phyloP scores from a whole-genome alignment of 92 coral and sea anemone species.

The Palythoa grandiflora region DNA sequence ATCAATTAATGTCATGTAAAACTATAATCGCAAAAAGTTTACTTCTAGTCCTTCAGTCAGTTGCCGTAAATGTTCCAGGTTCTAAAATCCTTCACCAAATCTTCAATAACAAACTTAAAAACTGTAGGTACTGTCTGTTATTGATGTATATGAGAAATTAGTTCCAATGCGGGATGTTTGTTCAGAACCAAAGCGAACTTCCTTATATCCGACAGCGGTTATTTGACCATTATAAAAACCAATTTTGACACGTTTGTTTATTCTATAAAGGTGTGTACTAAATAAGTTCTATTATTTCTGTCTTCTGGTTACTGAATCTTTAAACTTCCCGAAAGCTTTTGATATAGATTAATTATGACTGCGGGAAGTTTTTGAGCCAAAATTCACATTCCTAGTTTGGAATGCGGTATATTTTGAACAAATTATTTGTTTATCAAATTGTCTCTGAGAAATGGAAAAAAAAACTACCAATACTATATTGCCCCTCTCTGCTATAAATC shows the following conservation, averaged over 20 bases:
- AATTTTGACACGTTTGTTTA: constrained; percentile 1
- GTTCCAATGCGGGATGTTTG: not conserved
- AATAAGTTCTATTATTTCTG: not conserved
- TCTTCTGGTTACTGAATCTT: not conserved
- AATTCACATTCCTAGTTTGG: constrained; percentile 28
- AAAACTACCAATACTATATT: constrained; percentile 13
- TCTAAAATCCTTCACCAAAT: too few relatives aligned
- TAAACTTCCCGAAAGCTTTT: constrained; percentile 14
- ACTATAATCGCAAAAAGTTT: too few relatives aligned
- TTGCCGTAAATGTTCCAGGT: too few relatives aligned
- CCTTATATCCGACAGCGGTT: not conserved
- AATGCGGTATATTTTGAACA: constrained; percentile 30
- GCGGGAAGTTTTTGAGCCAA: constrained; percentile 28
- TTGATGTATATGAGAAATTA: too few relatives aligned
- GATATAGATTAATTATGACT: constrained; percentile 44
- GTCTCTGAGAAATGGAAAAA: not conserved
- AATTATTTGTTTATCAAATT: constrained; percentile 42
- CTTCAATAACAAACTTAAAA: too few relatives aligned
- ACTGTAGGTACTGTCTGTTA: too few relatives aligned
- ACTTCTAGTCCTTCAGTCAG: too few relatives aligned
- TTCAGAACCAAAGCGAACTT: not conserved
- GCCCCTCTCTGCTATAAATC: not conserved
- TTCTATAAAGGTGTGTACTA: constrained; percentile 5
- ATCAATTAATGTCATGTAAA: too few relatives aligned
- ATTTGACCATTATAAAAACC: not conserved